Base-by-base conservation (phyloP, 2,888 invertebrate species). In the Ferrisia virgata region DNA sequence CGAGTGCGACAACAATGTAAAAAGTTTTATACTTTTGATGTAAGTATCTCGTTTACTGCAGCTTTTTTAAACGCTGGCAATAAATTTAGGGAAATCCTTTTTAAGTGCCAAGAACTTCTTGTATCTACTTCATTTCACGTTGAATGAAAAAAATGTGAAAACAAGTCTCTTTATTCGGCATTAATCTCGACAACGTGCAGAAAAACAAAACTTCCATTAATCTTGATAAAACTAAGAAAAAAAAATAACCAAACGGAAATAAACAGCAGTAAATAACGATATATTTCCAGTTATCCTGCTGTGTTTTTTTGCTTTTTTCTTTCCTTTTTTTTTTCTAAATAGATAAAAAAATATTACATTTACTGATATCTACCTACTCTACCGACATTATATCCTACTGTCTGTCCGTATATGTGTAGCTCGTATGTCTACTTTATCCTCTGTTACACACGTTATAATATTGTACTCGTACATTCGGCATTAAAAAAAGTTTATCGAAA, bases 141-240 rank as follows among this genome's bases (percentile, higher is more conserved):
- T 33, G 33, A 72, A 15, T 33, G 33, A 72, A 72, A 72, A 72
- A 72, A 72, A 72, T 33, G 72, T 33, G 72, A 72, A 72, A 72
- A 72, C 72, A 72, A 72, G 72, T 72, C 72, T 72, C 72, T 72
- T 72, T 72, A 72, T 72, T 72, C 72, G 72, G 72, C 72, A 72
- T 72, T 72, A 72, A 72, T 72, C 72, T 72, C 15, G 72, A 72
- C 9, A 64, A 64, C 72, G 33, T 33, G 72, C 33, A 72, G 72
- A 33, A 72, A 72, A 72, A 72, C 72, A 72, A 72, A 72, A 72
- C 33, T 72, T 72, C 33, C 72, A 72, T 72, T 72, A 33, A 72
- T 72, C 72, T 72, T 72, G 72, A 72, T 72, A 72, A 33, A 33
- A 72, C 72, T 33, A n/a, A 72, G 72, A 33, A 72, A 72, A 64